Evolutionary conservation across 2,797 vertebrate species (phyloP).

Genomic region (Microchirus variegatus): DNA sequence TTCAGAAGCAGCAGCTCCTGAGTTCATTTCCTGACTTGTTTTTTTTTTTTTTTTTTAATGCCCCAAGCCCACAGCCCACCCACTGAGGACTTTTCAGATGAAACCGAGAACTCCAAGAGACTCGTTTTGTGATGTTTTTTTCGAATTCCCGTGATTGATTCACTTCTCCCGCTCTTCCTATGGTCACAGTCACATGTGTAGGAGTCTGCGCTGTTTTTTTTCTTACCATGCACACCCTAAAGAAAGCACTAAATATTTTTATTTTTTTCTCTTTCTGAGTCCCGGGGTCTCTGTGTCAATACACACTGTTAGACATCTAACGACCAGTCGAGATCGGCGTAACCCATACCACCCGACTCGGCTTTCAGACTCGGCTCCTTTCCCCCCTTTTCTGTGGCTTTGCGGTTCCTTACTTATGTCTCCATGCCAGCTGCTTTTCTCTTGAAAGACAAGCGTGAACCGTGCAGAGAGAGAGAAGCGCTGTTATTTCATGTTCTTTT

Average conservation of each 20-base stretch:
- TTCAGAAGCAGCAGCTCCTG: conserved; percentile 21
- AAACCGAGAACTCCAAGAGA: conserved; percentile 25
- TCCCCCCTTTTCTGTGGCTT: conserved; percentile 70
- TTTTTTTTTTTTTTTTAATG: conserved; percentile 1
- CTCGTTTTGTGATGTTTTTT: conserved; percentile 23
- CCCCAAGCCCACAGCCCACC: conserved; percentile 68
- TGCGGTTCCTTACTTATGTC: conserved; percentile 66
- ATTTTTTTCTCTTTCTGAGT: conserved; percentile 22
- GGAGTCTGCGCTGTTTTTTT: background rate
- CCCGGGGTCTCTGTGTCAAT: conserved; percentile 59
- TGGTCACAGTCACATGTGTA: conserved; percentile 27
- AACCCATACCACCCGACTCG: conserved; percentile 61
- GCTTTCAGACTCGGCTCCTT: conserved; percentile 60
- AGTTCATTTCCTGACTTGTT: conserved; percentile 53
- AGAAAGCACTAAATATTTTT: conserved; percentile 26
- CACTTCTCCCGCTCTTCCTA: conserved; percentile 17
- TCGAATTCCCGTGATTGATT: conserved; percentile 45
- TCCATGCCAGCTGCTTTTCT: conserved; percentile 69
- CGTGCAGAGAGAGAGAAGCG: conserved; percentile 42
- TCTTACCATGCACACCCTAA: conserved; percentile 18
- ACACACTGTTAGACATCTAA: conserved; percentile 65
- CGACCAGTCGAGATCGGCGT: conserved; percentile 59
- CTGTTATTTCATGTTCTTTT: conserved; percentile 45
- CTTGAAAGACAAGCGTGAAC: conserved; percentile 58
- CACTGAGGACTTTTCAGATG: conserved; percentile 47